These are phyloP conservation scores for Leucoraja ocellata DNA, from an alignment of 2,797 vertebrate genomes.

Conservation along the genomic window DNA sequence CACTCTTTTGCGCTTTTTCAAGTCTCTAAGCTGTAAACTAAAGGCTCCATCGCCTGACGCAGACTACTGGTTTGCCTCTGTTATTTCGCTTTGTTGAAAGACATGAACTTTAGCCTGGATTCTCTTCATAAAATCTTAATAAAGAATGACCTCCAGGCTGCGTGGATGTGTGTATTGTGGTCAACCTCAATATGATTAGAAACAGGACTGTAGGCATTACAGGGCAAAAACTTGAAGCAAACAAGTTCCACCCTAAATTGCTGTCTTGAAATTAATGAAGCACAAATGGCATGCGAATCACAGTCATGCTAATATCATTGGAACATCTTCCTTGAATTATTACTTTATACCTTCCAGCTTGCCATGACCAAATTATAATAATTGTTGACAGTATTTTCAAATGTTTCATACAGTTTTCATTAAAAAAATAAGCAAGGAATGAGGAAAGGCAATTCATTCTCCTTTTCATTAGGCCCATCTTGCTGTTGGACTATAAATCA, in stretches of 20 bases:
- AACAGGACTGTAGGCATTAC: not conserved
- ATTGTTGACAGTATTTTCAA: not conserved
- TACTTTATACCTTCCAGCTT: not conserved
- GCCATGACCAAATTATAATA: not conserved
- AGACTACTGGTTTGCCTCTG: not conserved
- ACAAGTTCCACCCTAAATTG: not conserved
- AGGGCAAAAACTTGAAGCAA: not conserved
- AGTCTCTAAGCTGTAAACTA: not conserved
- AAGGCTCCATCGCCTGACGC: not conserved
- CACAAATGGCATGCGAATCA: not conserved
- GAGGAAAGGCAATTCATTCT: not conserved
- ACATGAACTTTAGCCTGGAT: not conserved
- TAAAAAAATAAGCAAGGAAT: not conserved
- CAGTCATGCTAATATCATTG: not conserved
- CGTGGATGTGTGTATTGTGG: not conserved
- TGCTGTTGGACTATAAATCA: not conserved
- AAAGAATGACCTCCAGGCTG: not conserved
- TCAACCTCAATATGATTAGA: not conserved
- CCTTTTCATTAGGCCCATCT: not conserved
- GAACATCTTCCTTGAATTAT: slow-evolving; percentile 9
- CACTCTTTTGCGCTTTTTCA: not conserved
- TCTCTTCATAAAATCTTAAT: not conserved
- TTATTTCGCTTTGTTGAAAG: not conserved
- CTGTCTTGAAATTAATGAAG: not conserved
- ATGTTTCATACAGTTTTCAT: not conserved